phyloP scores from a whole-genome alignment of 2,113 vertebrate species.

The Tragelaphus buxtoni region DNA sequence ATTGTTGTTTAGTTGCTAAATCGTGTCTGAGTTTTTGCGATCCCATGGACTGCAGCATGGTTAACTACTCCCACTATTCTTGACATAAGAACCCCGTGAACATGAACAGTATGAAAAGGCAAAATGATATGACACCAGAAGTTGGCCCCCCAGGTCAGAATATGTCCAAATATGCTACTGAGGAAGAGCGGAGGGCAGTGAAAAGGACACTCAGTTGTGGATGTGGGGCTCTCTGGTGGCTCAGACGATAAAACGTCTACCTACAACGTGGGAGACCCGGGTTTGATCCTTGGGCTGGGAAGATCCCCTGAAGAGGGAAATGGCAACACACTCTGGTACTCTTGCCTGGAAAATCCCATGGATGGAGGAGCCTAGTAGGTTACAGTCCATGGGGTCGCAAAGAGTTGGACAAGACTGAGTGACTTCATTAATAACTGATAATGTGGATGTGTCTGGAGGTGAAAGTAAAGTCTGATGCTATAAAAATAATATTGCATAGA shows the following conservation, averaged over 20 bases:
- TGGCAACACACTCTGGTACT: neutral
- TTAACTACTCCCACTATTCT: neutral
- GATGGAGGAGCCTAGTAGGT: neutral
- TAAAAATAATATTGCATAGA: neutral
- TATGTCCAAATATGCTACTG: neutral
- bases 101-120: neutral
- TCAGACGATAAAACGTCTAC: fast-evolving
- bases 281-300: neutral
- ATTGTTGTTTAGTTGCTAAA: neutral
- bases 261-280: neutral
- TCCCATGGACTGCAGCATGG: neutral
- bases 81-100: neutral
- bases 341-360: neutral
- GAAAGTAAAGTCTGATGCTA: neutral
- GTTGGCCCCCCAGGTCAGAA: neutral
- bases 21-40: neutral
- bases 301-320: neutral
- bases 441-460: neutral
- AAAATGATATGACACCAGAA: neutral
- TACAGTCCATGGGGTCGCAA: neutral
- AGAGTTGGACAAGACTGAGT: neutral
- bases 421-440: neutral
- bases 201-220: neutral
- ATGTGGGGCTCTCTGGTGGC: neutral
- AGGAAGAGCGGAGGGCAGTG: neutral